These are phyloP conservation scores for Drosophila obscura DNA, from an alignment of 1,140 invertebrate genomes.

Conservation along the genomic window DNA sequence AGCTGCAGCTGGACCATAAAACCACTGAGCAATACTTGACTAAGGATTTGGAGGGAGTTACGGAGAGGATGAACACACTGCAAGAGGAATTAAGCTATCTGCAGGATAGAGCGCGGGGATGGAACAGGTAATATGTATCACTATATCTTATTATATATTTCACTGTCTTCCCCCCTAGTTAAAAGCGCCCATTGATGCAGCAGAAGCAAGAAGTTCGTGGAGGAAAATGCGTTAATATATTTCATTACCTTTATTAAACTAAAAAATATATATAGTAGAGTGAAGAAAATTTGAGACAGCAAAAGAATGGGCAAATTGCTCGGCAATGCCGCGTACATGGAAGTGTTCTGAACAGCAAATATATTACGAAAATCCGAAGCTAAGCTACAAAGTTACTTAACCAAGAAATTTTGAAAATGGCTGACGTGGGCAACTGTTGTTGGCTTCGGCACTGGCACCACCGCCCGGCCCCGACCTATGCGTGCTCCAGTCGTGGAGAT, in stretches of 20 bases:
- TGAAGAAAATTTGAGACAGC: conserved; percentile 1
- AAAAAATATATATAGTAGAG: neutral
- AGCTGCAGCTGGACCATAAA: too few species aligned
- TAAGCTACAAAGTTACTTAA: conserved; percentile 84
- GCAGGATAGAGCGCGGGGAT: too few species aligned
- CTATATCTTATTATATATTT: too few species aligned
- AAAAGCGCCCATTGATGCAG: too few species aligned
- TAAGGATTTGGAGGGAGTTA: too few species aligned
- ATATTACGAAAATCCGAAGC: conserved; percentile 84
- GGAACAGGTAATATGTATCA: too few species aligned
- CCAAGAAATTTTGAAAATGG: conserved; percentile 84
- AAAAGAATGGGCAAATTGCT: conserved; percentile 84
- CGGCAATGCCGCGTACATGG: conserved; percentile 83
- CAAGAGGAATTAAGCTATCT: too few species aligned
- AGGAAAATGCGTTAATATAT: too few species aligned
- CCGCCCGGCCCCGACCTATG: conserved; percentile 63
- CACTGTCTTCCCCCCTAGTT: too few species aligned
- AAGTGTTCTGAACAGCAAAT: conserved; percentile 84
- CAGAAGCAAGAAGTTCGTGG: too few species aligned
- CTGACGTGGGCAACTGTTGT: conserved; percentile 82
- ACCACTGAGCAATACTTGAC: too few species aligned
- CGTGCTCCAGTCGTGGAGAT: conserved; percentile 53
- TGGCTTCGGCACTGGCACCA: conserved; percentile 75
- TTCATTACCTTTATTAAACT: neutral
- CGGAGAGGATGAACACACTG: too few species aligned